A percentile compares a stretch with the other conserved stretches of the same genome.
phyloP scores from a whole-genome alignment of 2,113 vertebrate genomes.

The Rhombomys opimus region DNA sequence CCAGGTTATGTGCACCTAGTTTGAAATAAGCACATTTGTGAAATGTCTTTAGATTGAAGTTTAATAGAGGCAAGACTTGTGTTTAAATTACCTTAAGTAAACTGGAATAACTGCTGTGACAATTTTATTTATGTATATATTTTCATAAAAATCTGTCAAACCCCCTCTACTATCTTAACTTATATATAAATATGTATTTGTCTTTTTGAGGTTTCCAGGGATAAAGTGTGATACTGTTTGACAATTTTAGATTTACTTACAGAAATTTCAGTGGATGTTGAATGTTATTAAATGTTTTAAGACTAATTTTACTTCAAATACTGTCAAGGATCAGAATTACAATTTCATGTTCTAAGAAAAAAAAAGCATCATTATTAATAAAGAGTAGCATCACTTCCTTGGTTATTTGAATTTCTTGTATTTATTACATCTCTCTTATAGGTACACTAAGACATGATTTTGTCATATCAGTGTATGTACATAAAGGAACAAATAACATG shows the following conservation, averaged over 20 bases:
- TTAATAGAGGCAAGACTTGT: conserved; percentile 5
- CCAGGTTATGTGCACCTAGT: neutral
- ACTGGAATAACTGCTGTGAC: neutral
- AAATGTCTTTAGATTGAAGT: conserved; percentile 24
- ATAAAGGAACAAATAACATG: neutral
- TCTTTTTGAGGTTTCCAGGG: neutral
- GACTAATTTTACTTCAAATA: conserved; percentile 24
- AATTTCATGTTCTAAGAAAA: conserved; percentile 41
- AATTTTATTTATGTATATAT: neutral
- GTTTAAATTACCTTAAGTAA: neutral
- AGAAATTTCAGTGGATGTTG: conserved; percentile 20
- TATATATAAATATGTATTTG: neutral
- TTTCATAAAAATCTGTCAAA: neutral
- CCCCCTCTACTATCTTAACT: neutral
- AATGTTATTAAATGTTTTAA: conserved; percentile 1
- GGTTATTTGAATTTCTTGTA: conserved; percentile 5
- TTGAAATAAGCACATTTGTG: neutral
- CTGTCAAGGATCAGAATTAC: neutral
- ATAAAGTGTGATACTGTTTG: conserved; percentile 20
- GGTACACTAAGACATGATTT: neutral
- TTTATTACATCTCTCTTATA: neutral
- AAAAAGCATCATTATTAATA: conserved; percentile 12
- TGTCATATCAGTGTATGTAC: neutral
- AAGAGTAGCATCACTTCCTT: conserved; percentile 16
- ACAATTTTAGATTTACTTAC: conserved; percentile 25